Evolutionary conservation across 2,888 invertebrate genomes (phyloP), one percentile per base, ranked within the genome.

Genomic region (Drepanosiphum platanoidis): DNA sequence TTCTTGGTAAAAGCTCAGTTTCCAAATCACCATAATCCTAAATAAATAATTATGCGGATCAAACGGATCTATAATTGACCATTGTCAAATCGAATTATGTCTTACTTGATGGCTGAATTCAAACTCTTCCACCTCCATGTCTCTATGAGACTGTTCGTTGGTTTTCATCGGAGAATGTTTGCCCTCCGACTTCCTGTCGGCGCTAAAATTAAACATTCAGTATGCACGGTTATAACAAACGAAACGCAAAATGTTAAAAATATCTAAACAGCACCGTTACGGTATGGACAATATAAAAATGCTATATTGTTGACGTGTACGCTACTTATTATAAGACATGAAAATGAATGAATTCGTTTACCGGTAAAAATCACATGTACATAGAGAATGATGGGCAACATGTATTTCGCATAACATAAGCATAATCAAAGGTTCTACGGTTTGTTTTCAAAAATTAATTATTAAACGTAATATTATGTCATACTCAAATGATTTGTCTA

Each of bases 21-120:
- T 87, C 87, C 58, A 83, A 81, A 42, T 87, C 87, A 74, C 86
- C 86, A 71, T 86, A 87, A 77, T 87, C 87, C 87, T 87, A 70
- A 74, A 77, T 75, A 77, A 84, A 84, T n/a, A 75, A 68, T 61
- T 71, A 61, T 61, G 61, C 61, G 58, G 81, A 72, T 72, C 68
- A 84, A 70, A 75, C 30, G 36, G 32, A 61, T 72, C 70, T 36
- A n/a, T 30, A 39, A n/a, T 39, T 27, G 42, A 39, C 11, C 18
- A 61, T 58, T 36, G 34, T 32, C 64, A 4, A 32, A 64, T 34
- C n/a, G 32, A 32, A 36, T 27, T n/a, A 32, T 68, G 22, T 42
- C 84, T 77, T 77, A 84, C 84, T 58, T 84, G 84, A 77, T 84
- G 84, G 30, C 84, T 84, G 30, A 27, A 84, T n/a, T 84, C 84